Base-by-base conservation (phyloP, 2,113 vertebrate species). In the Antigone vipio region DNA sequence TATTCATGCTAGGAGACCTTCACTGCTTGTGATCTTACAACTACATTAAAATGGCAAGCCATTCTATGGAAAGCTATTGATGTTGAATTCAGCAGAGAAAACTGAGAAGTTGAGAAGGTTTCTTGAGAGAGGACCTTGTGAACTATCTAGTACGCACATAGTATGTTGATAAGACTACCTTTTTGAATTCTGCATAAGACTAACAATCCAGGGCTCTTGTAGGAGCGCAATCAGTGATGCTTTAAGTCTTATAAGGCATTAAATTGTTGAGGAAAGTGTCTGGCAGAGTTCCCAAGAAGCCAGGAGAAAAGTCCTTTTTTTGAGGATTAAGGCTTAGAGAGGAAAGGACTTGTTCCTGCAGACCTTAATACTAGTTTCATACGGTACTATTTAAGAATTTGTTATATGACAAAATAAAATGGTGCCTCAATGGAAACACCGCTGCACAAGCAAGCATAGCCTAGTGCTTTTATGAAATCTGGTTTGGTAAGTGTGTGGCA, bases 1-100 rank as follows among this genome's bases (percentile, higher is more conserved):
- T 49, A 68, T n/a, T 90, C 38, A 8, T 80, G 62, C 66, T 88
- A 62, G 63, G 47, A 76, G 72, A 85, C 6, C 8, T 80, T 85
- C 11, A 4, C 32, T 73, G 34, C 81, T 76, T 96, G 53, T 93
- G 85, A 89, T 83, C 67, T 93, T 88, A 50, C 13, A 85, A 45
- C 58, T n/a, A 21, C 47, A 32, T 64, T 88, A 85, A 90, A 95
- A 83, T 53, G 63, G 24, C 27, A 91, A 92, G 21, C 29, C 9
- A 4, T 83, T 82, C 75, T 63, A 8, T 40, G 29, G 67, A 68
- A 89, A 85, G 19, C 11, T 42, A 20, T 58, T 75, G 49, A 66
- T 88, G 18, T 19, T 73, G 67, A 73, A 85, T 69, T 94, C 45
- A 77, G 67, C 23, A 42, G 74, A 55, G 66, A 85, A 84, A 95